A percentile compares a stretch with the other conserved stretches of the same genome.
Evolutionary conservation across 2,113 vertebrate genomes (phyloP).

Genomic region (Lota lota): DNA sequence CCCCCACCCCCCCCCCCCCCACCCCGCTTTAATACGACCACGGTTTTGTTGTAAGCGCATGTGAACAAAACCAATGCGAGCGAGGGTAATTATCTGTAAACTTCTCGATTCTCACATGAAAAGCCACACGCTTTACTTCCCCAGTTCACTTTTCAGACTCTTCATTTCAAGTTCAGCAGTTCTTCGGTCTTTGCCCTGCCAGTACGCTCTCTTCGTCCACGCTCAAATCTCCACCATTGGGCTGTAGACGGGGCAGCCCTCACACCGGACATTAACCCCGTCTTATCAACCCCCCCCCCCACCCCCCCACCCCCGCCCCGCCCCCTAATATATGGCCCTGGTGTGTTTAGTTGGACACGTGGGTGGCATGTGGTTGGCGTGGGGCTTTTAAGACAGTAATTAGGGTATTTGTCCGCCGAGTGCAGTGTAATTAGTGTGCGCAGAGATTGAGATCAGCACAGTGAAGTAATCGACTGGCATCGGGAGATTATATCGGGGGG

Average conservation of each 20-base stretch:
- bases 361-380: neutral
- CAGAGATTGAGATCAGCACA: conserved; percentile 27
- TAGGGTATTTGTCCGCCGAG: conserved; percentile 22
- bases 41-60: too few species aligned
- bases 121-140: neutral
- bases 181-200: too few species aligned
- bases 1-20: neutral
- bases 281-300: conserved; percentile 15
- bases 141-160: too few species aligned
- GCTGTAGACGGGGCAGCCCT: too few species aligned
- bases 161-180: too few species aligned
- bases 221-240: too few species aligned
- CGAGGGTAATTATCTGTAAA: too few species aligned
- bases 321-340: conserved; percentile 6
- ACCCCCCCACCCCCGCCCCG: neutral
- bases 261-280: conserved; percentile 26
- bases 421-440: conserved; percentile 39
- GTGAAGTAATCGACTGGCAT: conserved; percentile 24
- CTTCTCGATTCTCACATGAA: too few species aligned
- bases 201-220: too few species aligned
- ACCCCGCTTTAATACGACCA: too few species aligned
- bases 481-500: conserved; percentile 27
- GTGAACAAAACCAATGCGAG: too few species aligned
- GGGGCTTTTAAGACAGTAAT: conserved; percentile 33
- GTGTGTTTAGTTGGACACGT: conserved; percentile 6